phyloP scores from a whole-genome alignment of 2,797 vertebrate genomes.

The Nyctibius grandis region DNA sequence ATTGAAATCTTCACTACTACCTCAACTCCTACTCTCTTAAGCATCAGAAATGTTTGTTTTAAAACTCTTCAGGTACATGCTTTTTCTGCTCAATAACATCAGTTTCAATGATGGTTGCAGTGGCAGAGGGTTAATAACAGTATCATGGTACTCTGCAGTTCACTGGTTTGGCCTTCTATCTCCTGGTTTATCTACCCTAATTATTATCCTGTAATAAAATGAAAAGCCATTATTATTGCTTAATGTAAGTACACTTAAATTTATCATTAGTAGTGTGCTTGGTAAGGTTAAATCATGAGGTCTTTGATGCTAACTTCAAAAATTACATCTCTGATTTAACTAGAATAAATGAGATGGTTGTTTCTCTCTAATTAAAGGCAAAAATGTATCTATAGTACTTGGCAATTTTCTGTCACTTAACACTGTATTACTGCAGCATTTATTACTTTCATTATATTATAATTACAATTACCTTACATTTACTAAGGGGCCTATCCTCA shows the following conservation, averaged over 20 bases:
- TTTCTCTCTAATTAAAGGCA: slow-evolving; percentile 59
- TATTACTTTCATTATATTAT: slow-evolving; percentile 39
- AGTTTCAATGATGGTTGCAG: neutral
- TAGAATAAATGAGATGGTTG: slow-evolving; percentile 53
- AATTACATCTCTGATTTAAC: slow-evolving; percentile 30
- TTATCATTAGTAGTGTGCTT: slow-evolving; percentile 37
- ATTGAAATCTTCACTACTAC: neutral
- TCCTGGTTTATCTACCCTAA: slow-evolving; percentile 22
- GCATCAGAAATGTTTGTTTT: neutral
- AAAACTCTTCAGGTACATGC: neutral
- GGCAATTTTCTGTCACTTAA: slow-evolving; percentile 60
- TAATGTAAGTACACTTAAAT: slow-evolving; percentile 54
- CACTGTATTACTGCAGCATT: slow-evolving; percentile 16
- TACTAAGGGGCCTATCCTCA: neutral
- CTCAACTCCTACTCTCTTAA: neutral
- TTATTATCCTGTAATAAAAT: slow-evolving; percentile 43
- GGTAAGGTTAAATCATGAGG: slow-evolving; percentile 55
- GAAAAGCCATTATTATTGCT: slow-evolving; percentile 40
- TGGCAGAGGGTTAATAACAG: neutral
- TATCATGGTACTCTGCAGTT: neutral
- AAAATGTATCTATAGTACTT: slow-evolving; percentile 29
- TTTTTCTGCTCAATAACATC: neutral
- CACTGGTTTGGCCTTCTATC: slow-evolving; percentile 7
- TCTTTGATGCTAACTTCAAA: slow-evolving; percentile 55
- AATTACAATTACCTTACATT: slow-evolving; percentile 38